phyloP scores from a whole-genome alignment of 2,113 vertebrate genomes.

The Protobothrops mucrosquamatus region DNA sequence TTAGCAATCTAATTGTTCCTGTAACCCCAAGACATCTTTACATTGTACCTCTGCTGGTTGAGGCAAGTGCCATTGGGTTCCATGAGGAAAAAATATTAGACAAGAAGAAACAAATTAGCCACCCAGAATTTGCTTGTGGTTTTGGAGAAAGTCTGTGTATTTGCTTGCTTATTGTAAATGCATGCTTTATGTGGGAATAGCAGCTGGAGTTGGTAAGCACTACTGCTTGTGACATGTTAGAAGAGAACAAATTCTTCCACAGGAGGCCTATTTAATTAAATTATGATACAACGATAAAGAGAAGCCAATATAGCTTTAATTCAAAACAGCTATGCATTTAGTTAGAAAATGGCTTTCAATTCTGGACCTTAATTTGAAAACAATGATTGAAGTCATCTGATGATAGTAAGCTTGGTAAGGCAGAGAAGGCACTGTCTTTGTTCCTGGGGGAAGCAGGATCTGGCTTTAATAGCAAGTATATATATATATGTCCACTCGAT shows the following conservation, averaged over 20 bases:
- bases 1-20: neutral
- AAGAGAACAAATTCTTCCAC: constrained; percentile 17
- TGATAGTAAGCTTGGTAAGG: neutral
- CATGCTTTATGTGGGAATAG: constrained; percentile 11
- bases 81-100: neutral
- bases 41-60: neutral
- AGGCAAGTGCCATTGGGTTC: neutral
- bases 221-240: constrained; percentile 17
- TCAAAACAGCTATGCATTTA: constrained; percentile 18
- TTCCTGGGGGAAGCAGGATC: neutral
- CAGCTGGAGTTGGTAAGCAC: constrained; percentile 27
- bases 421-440: neutral
- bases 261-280: constrained; percentile 27
- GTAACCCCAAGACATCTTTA: neutral
- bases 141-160: constrained; percentile 18
- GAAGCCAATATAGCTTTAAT: constrained; percentile 21
- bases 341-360: constrained; percentile 19
- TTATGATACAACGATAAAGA: constrained; percentile 21
- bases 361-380: constrained; percentile 14
- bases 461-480: neutral
- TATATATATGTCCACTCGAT: neutral
- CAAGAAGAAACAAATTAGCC: constrained; percentile 27
- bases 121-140: constrained; percentile 26
- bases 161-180: constrained; percentile 19
- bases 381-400: constrained; percentile 1